Percentiles rank a stretch among this genome's conserved stretches.
These are phyloP conservation scores for Cyprinodon variegatus DNA, from an alignment of 2,113 vertebrate genomes.

Conservation along the genomic window DNA sequence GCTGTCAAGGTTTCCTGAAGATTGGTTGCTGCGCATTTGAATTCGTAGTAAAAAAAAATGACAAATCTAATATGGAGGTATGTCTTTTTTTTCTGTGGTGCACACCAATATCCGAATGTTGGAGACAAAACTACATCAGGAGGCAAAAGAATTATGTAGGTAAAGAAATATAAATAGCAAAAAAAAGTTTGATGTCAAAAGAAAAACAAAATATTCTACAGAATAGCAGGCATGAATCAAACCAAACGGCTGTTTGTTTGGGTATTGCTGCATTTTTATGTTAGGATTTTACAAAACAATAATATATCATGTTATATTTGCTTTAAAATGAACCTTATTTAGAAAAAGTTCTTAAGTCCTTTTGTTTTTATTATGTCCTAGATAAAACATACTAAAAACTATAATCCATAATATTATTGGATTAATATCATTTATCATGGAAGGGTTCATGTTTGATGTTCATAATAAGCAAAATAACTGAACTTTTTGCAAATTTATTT, in stretches of 20 bases:
- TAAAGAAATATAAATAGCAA: slow-evolving; percentile 7
- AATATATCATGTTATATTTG: too few species aligned
- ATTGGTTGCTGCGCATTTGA: slow-evolving; percentile 57
- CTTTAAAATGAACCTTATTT: too few species aligned
- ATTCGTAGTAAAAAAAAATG: slow-evolving; percentile 29
- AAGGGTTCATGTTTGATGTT: too few species aligned
- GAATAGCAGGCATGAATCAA: neutral
- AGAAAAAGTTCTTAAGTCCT: too few species aligned
- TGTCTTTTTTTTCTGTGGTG: slow-evolving; percentile 31
- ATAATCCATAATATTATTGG: too few species aligned
- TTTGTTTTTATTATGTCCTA: too few species aligned
- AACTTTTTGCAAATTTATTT: too few species aligned
- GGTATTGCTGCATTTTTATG: neutral
- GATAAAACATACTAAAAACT: too few species aligned
- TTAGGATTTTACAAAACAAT: too few species aligned
- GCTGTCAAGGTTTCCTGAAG: slow-evolving; percentile 62
- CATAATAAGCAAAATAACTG: too few species aligned
- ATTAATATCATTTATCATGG: too few species aligned
- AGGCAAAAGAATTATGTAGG: slow-evolving; percentile 4
- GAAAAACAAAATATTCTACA: neutral
- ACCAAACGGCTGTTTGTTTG: neutral
- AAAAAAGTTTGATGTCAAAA: slow-evolving; percentile 1
- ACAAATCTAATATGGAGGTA: slow-evolving; percentile 50
- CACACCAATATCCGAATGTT: slow-evolving; percentile 35
- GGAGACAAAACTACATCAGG: slow-evolving; percentile 48